Base-by-base conservation (phyloP, 1,140 invertebrate species). In the Elysia chlorotica region DNA sequence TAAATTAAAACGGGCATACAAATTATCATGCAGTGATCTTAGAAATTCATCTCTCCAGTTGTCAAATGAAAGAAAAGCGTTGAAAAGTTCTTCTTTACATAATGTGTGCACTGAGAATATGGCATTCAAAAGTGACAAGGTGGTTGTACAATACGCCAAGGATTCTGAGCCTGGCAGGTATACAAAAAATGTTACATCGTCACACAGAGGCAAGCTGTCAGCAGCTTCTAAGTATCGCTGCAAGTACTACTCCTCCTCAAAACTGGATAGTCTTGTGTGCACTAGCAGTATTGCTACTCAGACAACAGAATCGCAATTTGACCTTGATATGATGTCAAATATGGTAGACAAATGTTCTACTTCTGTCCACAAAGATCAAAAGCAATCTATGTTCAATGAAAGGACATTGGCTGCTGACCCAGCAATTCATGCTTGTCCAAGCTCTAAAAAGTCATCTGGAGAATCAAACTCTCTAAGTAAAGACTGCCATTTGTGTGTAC, bases 231-330 rank as follows among this genome's bases (percentile, higher is more conserved):
- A 19, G n/a, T 38, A 2, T 65, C 4, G 37, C 28, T 23, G 37
- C 30, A 65, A 41, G 25, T 4, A 41, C 2, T 41, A 37, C 36
- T 41, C 3, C 1, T n/a, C 14, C n/a, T 35, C 1, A n/a, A 65
- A 25, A 5, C 63, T 65, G 33, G 2, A 6, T 28, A 65, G 48
- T 41, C 30, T 41, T 65, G 35, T 3, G 28, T n/a, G n/a, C n/a
- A n/a, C n/a, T n/a, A n/a, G n/a, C n/a, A n/a, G n/a, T n/a, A n/a
- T 65, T 2, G 63, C 21, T 65, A 41, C 37, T 6, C 63, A 65
- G 48, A 65, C 63, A 5, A 38, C 63, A 38, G 63, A 30, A 10
- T 65, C 63, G 6, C 59, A 62, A 35, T n/a, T 35, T 35, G 59
- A 35, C 23, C 31, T 17, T 35, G 37, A 62, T n/a, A 31, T 21